Percentiles rank a stretch among this genome's conserved stretches.
Evolutionary conservation across 1,140 invertebrate genomes (phyloP).

Genomic region (Papilio aristodemus): DNA sequence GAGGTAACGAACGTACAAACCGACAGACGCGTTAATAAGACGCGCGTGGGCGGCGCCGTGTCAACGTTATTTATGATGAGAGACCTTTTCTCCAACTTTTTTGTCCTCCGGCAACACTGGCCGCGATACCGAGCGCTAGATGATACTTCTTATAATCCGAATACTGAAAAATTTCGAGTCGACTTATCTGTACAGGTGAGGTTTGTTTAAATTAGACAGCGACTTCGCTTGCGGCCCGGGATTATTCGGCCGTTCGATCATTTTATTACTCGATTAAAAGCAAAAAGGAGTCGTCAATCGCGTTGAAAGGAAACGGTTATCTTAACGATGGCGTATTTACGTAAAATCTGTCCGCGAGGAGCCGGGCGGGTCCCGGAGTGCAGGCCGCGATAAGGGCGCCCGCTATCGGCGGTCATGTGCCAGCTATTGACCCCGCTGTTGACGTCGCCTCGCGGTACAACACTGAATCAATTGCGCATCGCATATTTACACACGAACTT

Average conservation of each 20-base stretch:
- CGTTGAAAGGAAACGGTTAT: conserved; percentile 74
- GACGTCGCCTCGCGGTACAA: conserved; percentile 47
- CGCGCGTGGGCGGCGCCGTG: conserved; percentile 74
- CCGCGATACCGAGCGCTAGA: conserved; percentile 21
- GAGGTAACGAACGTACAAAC: conserved; percentile 77
- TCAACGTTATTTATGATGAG: conserved; percentile 78
- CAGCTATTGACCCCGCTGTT: conserved; percentile 76
- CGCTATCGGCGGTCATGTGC: conserved; percentile 68
- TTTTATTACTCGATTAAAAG: conserved; percentile 57
- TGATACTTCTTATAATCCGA: conserved; percentile 9
- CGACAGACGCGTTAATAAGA: conserved; percentile 74
- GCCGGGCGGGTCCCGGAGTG: conserved; percentile 59
- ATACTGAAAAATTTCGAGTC: conserved; percentile 8
- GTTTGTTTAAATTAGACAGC: conserved; percentile 35
- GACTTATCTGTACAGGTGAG: conserved; percentile 3
- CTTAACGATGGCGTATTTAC: conserved; percentile 74
- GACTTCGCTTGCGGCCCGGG: background rate
- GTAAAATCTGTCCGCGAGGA: conserved; percentile 68
- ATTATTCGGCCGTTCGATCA: conserved; percentile 2
- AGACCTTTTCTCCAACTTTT: conserved; percentile 57
- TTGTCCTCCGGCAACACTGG: conserved; percentile 52
- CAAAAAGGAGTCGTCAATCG: conserved; percentile 60
- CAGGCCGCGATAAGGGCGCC: conserved; percentile 59
- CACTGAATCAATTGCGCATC: conserved; percentile 46
- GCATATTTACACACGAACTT: conserved; percentile 47